Evolutionary conservation across 1,140 invertebrate species (phyloP).

Genomic region (Galleria mellonella): DNA sequence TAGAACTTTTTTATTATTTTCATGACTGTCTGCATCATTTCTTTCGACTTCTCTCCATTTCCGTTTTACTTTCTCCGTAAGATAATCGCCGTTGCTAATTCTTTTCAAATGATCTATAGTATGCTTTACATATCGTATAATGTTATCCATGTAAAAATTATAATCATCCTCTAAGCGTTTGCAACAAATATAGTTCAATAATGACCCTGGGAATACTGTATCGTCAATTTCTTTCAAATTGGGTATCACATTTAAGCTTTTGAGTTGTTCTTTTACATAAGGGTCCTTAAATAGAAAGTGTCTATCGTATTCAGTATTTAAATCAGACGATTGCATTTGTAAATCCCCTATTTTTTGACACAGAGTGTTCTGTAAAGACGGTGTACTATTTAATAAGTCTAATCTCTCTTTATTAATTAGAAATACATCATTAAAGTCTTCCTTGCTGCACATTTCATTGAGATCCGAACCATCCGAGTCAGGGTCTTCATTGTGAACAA

Average conservation of each 20-base stretch:
- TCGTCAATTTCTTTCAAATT: conserved; percentile 18
- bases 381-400: conserved; percentile 31
- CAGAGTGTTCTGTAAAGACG: conserved; percentile 33
- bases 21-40: conserved; percentile 3
- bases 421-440: conserved; percentile 42
- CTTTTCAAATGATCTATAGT: conserved; percentile 62
- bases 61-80: conserved; percentile 55
- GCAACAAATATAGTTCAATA: conserved; percentile 55
- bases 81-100: conserved; percentile 63
- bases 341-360: conserved; percentile 52
- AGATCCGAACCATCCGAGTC: conserved; percentile 48
- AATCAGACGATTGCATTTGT: conserved; percentile 32
- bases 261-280: conserved; percentile 42
- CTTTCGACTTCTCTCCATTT: conserved; percentile 46
- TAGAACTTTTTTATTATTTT: conserved; percentile 26
- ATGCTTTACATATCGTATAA: conserved; percentile 53
- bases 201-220: conserved; percentile 32
- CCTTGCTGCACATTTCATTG: conserved; percentile 40
- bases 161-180: conserved; percentile 53
- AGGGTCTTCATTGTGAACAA: conserved; percentile 46
- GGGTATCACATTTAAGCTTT: conserved; percentile 27
- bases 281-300: conserved; percentile 38
- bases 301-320: conserved; percentile 24
- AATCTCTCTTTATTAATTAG: conserved; percentile 45
- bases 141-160: conserved; percentile 60